Percentiles rank a stretch among this genome's conserved stretches.
These are phyloP conservation scores for Pocota personata DNA, from an alignment of 2,888 invertebrate species.

Conservation along the genomic window DNA sequence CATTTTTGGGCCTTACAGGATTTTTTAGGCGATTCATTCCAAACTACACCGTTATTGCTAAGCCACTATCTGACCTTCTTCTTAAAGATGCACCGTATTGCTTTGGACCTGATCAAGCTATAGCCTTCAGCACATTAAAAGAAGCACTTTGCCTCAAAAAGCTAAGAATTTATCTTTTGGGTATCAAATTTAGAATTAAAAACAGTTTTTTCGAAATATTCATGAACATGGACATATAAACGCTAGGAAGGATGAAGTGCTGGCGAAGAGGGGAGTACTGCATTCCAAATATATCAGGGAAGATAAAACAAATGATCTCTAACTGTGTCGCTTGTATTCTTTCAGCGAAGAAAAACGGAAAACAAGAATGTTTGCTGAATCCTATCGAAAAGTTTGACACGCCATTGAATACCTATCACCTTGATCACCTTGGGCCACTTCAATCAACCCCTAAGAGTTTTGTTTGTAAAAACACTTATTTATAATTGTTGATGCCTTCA, in stretches of 20 bases:
- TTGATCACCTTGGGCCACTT: slow-evolving; percentile 79
- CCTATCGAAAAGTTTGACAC: slow-evolving; percentile 78
- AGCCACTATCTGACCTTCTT: slow-evolving; percentile 67
- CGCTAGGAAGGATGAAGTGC: too few relatives aligned
- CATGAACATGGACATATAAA: too few relatives aligned
- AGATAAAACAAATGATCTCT: too few relatives aligned
- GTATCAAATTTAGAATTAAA: slow-evolving; percentile 19
- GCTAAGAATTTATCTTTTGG: slow-evolving; percentile 73
- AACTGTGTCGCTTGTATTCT: too few relatives aligned
- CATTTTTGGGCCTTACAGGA: slow-evolving; percentile 76
- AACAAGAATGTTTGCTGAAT: slow-evolving; percentile 74
- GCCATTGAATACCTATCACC: slow-evolving; percentile 77
- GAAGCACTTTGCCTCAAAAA: slow-evolving; percentile 65
- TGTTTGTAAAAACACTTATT: slow-evolving; percentile 40
- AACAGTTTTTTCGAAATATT: too few relatives aligned
- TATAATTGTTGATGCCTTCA: slow-evolving; percentile 45
- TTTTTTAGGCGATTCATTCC: slow-evolving; percentile 74
- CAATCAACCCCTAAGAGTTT: slow-evolving; percentile 68
- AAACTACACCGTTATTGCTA: slow-evolving; percentile 57
- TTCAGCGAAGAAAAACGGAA: too few relatives aligned
- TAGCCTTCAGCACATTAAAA: slow-evolving; percentile 3
- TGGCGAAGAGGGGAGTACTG: too few relatives aligned
- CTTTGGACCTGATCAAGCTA: slow-evolving; percentile 15
- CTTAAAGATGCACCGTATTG: not conserved
- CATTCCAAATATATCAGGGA: too few relatives aligned